Percentiles rank a stretch among this genome's conserved stretches.
Evolutionary conservation across 2,888 invertebrate species (phyloP).

Genomic region (Lutraria lutraria): DNA sequence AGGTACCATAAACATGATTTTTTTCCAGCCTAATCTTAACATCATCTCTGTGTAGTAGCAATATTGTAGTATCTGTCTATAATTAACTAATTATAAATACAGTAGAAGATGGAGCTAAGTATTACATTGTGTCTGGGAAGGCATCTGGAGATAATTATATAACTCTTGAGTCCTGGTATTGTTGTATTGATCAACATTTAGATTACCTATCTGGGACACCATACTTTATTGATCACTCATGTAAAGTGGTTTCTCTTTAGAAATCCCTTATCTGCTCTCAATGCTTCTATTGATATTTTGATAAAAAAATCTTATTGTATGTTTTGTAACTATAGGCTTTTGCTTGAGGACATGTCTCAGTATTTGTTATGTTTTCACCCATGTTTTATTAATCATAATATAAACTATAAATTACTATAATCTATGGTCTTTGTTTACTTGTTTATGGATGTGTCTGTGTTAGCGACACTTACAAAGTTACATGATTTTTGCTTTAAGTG

Average conservation of each 20-base stretch:
- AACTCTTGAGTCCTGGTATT: not conserved
- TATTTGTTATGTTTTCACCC: not conserved
- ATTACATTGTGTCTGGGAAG: not conserved
- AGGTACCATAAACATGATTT: not conserved
- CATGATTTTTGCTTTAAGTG: no score
- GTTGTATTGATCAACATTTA: not conserved
- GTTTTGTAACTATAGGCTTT: not conserved
- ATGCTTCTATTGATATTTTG: not conserved
- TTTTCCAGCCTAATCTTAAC: not conserved
- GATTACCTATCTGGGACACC: not conserved
- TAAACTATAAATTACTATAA: not conserved
- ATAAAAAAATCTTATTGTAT: not conserved
- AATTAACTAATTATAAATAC: slow-evolving; percentile 5
- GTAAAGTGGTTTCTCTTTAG: not conserved
- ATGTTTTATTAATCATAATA: not conserved
- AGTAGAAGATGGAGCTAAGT: not conserved
- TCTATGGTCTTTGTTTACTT: not conserved
- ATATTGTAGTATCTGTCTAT: not conserved
- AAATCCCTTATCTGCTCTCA: not conserved
- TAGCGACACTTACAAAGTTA: no score
- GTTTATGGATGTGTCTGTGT: no score
- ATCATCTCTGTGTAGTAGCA: not conserved
- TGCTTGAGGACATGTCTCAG: not conserved
- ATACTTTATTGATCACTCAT: not conserved
- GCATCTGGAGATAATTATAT: slow-evolving; percentile 2